Evolutionary conservation across 1,140 invertebrate species (phyloP).

Genomic region (Ptiloglossa arizonensis): DNA sequence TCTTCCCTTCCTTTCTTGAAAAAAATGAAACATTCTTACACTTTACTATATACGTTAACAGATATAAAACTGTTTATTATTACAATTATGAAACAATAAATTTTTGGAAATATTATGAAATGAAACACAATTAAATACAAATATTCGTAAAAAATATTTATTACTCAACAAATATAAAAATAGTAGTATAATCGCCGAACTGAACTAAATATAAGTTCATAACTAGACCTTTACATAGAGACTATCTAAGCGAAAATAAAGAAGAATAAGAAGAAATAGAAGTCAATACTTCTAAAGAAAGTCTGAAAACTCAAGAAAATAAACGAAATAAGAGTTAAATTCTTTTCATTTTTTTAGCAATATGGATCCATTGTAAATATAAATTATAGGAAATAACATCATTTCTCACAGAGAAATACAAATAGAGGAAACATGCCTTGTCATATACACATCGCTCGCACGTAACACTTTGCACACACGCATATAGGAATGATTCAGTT

Average conservation of each 20-base stretch:
- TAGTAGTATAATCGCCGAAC: conserved; percentile 10
- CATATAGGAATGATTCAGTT: conserved; percentile 49
- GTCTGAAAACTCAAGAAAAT: conserved; percentile 4
- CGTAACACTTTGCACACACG: conserved; percentile 33
- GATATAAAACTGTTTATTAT: conserved; percentile 1
- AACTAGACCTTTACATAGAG: background rate
- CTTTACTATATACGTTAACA: background rate
- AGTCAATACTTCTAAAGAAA: conserved; percentile 8
- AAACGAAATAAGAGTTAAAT: conserved; percentile 11
- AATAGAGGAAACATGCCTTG: conserved; percentile 25
- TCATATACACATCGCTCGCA: conserved; percentile 19
- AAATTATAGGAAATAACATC: conserved; percentile 28
- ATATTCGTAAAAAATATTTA: conserved; percentile 34
- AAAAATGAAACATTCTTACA: conserved; percentile 17
- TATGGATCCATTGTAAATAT: conserved; percentile 12
- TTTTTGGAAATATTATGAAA: conserved; percentile 27
- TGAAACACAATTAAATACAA: conserved; percentile 32
- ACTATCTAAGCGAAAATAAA: background rate
- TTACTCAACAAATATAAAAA: conserved; percentile 31
- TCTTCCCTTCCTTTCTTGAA: background rate
- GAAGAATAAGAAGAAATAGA: conserved; percentile 9
- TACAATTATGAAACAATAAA: conserved; percentile 12
- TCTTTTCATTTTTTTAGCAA: background rate
- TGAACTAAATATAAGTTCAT: conserved; percentile 10
- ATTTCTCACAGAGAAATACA: conserved; percentile 49